A percentile compares a stretch with the other conserved stretches of the same genome.
These are phyloP conservation scores for Cyrtonyx montezumae DNA, from an alignment of 2,113 vertebrate genomes.

Conservation along the genomic window DNA sequence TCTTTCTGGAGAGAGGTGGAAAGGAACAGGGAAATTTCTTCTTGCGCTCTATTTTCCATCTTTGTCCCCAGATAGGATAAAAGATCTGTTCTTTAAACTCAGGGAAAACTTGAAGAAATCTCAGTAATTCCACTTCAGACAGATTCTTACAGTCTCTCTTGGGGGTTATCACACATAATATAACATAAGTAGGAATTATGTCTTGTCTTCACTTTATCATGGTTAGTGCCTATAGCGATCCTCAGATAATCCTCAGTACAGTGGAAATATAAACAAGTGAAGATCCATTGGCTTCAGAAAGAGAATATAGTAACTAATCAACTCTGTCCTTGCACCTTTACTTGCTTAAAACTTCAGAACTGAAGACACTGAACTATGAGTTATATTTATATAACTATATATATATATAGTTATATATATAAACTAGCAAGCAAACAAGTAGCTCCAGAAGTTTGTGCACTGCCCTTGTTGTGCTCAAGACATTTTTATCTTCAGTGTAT, in stretches of 20 bases:
- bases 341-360: constrained; percentile 14
- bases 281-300: background rate
- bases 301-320: background rate
- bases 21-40: background rate
- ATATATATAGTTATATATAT: background rate
- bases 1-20: background rate
- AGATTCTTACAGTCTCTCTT: background rate
- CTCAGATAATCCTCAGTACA: background rate
- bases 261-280: background rate
- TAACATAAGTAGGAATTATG: background rate
- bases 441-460: background rate
- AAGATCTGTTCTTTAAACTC: background rate
- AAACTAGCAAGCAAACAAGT: background rate
- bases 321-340: background rate
- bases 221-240: background rate
- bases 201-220: background rate
- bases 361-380: background rate
- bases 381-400: background rate
- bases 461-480: background rate
- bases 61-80: background rate
- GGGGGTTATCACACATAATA: background rate
- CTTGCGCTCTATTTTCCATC: background rate
- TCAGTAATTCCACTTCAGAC: background rate
- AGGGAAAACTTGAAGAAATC: background rate
- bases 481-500: background rate